These are phyloP conservation scores for Drosophila gaucha DNA, from an alignment of 2,888 invertebrate genomes.

Conservation along the genomic window DNA sequence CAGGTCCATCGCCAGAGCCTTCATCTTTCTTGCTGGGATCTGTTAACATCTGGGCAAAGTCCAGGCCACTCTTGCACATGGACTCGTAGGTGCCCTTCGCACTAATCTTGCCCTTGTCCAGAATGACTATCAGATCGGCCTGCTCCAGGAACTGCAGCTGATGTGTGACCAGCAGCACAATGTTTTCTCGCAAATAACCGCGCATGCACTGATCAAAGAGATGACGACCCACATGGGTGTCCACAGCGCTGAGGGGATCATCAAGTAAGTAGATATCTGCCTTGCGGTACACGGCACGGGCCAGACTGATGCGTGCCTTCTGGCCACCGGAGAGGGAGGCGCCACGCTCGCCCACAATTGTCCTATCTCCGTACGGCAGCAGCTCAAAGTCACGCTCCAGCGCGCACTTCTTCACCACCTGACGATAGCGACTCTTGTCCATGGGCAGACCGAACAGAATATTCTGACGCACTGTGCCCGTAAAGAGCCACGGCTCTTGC, in stretches of 20 bases:
- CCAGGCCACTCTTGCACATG: constrained; percentile 89
- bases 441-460: constrained; percentile 87
- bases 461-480: constrained; percentile 88
- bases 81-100: constrained; percentile 90
- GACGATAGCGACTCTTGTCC: constrained; percentile 87
- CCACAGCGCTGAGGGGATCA: constrained; percentile 96
- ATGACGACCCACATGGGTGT: constrained; percentile 94
- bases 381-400: constrained; percentile 86
- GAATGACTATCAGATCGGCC: constrained; percentile 86
- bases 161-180: constrained; percentile 92
- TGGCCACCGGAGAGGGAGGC: constrained; percentile 94
- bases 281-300: constrained; percentile 93
- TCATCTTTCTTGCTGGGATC: constrained; percentile 85
- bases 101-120: constrained; percentile 83
- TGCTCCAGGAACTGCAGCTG: constrained; percentile 92
- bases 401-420: constrained; percentile 85
- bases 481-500: constrained; percentile 95
- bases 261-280: constrained; percentile 95
- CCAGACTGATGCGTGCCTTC: constrained; percentile 94
- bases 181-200: constrained; percentile 87
- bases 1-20: constrained; percentile 52
- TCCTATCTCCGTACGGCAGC: constrained; percentile 87
- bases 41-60: constrained; percentile 91
- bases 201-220: constrained; percentile 89
- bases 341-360: constrained; percentile 92